phyloP scores from a whole-genome alignment of 2,113 vertebrate species.

The Seriola rivoliana region DNA sequence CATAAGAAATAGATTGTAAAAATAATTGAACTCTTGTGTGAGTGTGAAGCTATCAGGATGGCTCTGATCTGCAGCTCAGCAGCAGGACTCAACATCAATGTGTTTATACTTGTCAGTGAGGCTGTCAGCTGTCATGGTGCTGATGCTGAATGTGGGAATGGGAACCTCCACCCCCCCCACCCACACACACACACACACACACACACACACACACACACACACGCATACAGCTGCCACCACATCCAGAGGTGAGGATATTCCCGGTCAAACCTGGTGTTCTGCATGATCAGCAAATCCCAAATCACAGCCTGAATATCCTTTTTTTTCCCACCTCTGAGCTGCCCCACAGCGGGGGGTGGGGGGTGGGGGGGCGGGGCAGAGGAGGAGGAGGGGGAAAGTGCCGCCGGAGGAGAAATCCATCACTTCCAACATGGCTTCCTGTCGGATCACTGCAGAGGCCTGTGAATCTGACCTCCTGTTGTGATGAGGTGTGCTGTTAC shows the following conservation, averaged over 20 bases:
- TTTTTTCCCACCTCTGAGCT: too few species aligned
- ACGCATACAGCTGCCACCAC: background rate
- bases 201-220: background rate
- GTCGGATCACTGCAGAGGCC: background rate
- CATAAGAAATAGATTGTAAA: background rate
- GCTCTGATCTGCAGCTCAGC: background rate
- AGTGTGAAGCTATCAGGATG: background rate
- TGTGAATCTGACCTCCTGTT: slow-evolving; percentile 26
- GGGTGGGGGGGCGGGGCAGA: rapidly evolving
- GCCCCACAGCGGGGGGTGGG: background rate
- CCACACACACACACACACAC: background rate
- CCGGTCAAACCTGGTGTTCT: slow-evolving; percentile 12
- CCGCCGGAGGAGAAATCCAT: slow-evolving; percentile 33
- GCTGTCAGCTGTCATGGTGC: slow-evolving; percentile 28
- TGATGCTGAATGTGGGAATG: background rate
- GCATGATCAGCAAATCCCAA: slow-evolving; percentile 50
- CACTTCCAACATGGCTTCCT: slow-evolving; percentile 21
- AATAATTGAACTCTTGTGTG: background rate
- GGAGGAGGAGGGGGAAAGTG: too few species aligned
- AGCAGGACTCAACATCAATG: background rate
- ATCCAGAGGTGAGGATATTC: slow-evolving; percentile 15
- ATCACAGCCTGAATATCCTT: background rate
- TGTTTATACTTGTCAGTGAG: too few species aligned
- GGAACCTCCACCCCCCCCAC: background rate
- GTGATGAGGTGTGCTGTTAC: background rate